Evolutionary conservation across 2,113 vertebrate species (phyloP).

Genomic region (Pitta sordida): DNA sequence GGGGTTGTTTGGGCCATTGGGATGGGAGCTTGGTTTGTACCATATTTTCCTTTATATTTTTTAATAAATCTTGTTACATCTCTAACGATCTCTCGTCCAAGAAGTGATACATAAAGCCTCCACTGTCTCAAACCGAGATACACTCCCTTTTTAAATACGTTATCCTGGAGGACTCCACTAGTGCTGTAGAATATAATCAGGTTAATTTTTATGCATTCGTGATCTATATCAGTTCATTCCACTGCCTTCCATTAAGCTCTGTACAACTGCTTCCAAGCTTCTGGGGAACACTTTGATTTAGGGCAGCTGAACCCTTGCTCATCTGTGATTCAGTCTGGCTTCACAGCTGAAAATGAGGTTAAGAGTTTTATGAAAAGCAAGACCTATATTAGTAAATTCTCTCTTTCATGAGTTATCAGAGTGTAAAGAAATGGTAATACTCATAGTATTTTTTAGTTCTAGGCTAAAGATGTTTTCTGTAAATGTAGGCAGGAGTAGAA

Average conservation of each 20-base stretch:
- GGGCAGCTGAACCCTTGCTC: background rate
- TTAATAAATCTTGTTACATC: too few species aligned
- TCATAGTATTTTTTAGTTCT: background rate
- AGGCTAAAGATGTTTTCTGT: background rate
- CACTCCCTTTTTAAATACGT: too few species aligned
- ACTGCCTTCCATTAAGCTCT: background rate
- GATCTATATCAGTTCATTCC: fast-evolving
- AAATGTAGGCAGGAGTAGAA: background rate
- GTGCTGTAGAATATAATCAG: too few species aligned
- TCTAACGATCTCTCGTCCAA: too few species aligned
- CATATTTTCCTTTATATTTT: too few species aligned
- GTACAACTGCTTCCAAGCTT: background rate
- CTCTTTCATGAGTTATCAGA: background rate
- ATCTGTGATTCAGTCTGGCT: background rate
- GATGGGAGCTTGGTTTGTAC: too few species aligned
- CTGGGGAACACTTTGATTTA: background rate
- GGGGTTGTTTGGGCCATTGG: too few species aligned
- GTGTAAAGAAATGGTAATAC: background rate
- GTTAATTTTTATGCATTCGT: background rate
- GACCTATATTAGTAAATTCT: background rate
- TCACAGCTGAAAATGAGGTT: background rate
- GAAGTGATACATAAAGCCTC: too few species aligned
- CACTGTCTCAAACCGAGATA: too few species aligned
- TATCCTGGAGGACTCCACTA: too few species aligned
- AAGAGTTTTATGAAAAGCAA: background rate